Base-by-base conservation (phyloP, 2,888 invertebrate species). In the Labia minor region DNA sequence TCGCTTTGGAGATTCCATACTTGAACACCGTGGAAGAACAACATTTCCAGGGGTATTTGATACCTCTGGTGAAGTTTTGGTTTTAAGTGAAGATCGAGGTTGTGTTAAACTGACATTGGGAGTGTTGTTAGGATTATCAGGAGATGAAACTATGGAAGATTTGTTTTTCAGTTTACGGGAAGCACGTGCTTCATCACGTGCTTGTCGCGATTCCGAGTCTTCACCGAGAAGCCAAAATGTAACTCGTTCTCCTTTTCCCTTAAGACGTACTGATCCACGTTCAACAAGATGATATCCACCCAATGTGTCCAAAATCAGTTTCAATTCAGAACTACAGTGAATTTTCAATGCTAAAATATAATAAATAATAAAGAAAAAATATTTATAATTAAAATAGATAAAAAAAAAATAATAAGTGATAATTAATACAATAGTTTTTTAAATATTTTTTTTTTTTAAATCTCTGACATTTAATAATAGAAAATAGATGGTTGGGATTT, bases 151-250 rank as follows among this genome's bases (percentile, higher is more conserved):
- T 67, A 64, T 33, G 67, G 65, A 62, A 11, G 11, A 8, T 33
- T 33, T 33, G 11, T 33, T 33, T 33, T 33, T 33, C 76, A 14
- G 78, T 77, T 69, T 82, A 73, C 83, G 74, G 72, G 80, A 75
- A 70, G 81, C 77, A 37, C 84, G 78, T 71, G 81, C 81, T 66
- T 79, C 78, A 68, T 80, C 80, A 62, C 88, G 79, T 67, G 80
- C 76, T 64, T 81, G 80, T 21, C 85, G 81, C 62, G 84, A 82
- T 4, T 79, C 77, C 0, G 83, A 80, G 67, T 90, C 87, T 75
- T 92, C 91, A 0, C 90, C 91, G 3, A 86, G 78, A 49, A 93
- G 77, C 91, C 92, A 93, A 76, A 87, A 92, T 1, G 93, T 93
- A 70, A 85, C 78, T 75, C 89, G 87, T 62, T 90, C 89, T 0